Percentiles rank a stretch among this genome's conserved stretches.
Evolutionary conservation across 2,797 vertebrate species (phyloP).

Genomic region (Paratrypauchen microcephalus): DNA sequence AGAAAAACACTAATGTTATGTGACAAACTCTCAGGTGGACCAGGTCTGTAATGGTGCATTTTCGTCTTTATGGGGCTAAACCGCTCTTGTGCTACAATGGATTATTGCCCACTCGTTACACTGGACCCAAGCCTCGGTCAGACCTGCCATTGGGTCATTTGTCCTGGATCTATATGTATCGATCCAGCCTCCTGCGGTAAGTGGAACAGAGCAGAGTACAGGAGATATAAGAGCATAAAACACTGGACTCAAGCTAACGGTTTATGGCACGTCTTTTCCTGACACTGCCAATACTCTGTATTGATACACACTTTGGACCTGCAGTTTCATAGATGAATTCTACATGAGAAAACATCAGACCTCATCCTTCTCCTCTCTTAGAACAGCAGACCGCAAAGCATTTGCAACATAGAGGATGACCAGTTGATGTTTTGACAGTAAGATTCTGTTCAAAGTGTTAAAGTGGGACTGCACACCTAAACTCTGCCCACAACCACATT

Average conservation of each 20-base stretch:
- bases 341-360: no score
- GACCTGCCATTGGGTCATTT: neutral
- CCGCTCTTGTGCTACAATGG: neutral
- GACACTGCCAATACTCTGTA: neutral
- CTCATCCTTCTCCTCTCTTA: no score
- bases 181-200: constrained; percentile 3
- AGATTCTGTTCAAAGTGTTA: no score
- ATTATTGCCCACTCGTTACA: constrained; percentile 1
- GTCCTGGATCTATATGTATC: constrained; percentile 5
- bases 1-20: no score
- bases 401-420: no score
- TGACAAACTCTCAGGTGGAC: neutral
- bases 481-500: no score
- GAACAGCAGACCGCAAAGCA: no score
- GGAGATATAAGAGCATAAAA: neutral
- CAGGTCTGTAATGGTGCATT: neutral
- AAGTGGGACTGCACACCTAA: no score
- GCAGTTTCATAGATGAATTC: no score
- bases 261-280: neutral
- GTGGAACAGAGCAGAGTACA: neutral
- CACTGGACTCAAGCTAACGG: neutral
- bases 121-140: neutral
- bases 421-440: no score
- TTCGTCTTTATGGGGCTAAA: neutral
- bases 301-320: no score